Conservation (phyloP, 1,140 invertebrate genomes). For the Drosophila santomea region DNA sequence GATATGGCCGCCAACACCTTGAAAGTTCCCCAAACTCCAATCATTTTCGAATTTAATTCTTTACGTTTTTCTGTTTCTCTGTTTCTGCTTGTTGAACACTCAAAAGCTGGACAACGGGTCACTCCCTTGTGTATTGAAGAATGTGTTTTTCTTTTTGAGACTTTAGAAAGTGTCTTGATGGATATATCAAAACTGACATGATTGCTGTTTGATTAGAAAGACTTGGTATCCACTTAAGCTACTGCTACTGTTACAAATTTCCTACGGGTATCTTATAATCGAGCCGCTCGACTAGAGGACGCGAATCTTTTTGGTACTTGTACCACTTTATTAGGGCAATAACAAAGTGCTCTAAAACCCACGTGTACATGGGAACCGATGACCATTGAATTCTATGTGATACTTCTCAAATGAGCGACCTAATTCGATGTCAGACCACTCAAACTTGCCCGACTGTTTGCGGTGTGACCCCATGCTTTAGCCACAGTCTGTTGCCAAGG, state of each 20-base stretch:
- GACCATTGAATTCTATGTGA: slow-evolving; percentile 39
- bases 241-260: too few species aligned
- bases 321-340: slow-evolving; percentile 10
- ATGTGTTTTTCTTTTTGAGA: neutral
- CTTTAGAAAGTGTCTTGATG: neutral
- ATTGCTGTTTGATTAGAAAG: too few species aligned
- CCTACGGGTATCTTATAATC: too few species aligned
- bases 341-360: slow-evolving; percentile 2
- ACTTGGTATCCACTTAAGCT: too few species aligned
- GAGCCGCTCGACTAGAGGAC: neutral
- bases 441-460: slow-evolving; percentile 11
- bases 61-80: neutral
- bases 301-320: slow-evolving; percentile 4
- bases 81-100: slow-evolving; percentile 1
- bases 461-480: slow-evolving; percentile 24
- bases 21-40: slow-evolving; percentile 87
- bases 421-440: slow-evolving; percentile 33
- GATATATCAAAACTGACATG: neutral
- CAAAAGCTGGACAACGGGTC: neutral
- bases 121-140: neutral
- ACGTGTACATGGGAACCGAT: slow-evolving; percentile 15
- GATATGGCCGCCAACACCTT: slow-evolving; percentile 94
- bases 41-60: slow-evolving; percentile 49
- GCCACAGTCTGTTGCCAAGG: slow-evolving; percentile 28
- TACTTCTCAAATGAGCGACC: slow-evolving; percentile 23